Percentiles rank a stretch among this genome's conserved stretches.
phyloP scores from a whole-genome alignment of 2,888 invertebrate species.

The Stenurella melanura region DNA sequence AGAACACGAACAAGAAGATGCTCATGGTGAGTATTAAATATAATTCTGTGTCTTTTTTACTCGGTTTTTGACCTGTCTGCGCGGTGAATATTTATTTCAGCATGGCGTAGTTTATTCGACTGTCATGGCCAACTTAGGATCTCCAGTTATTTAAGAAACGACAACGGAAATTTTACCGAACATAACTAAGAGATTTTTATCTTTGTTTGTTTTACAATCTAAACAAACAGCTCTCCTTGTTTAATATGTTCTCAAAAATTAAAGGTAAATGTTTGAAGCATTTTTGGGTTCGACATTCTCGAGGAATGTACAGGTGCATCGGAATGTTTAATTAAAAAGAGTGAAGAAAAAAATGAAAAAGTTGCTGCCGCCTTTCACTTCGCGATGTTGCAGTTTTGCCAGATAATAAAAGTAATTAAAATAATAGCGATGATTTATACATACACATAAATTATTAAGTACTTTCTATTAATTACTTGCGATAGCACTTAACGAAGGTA shows the following conservation, averaged over 20 bases:
- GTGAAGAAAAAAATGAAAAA: slow-evolving; percentile 12
- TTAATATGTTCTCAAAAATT: slow-evolving; percentile 41
- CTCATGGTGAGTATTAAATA: slow-evolving; percentile 19
- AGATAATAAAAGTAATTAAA: slow-evolving; percentile 24
- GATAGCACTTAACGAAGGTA: slow-evolving; percentile 10
- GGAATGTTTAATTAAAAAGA: slow-evolving; percentile 25
- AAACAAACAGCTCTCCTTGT: slow-evolving; percentile 39
- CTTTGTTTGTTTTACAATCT: slow-evolving; percentile 44
- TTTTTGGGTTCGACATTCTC: slow-evolving; percentile 19
- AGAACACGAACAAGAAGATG: slow-evolving; percentile 11
- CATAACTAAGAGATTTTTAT: slow-evolving; percentile 45
- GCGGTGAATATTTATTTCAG: slow-evolving; percentile 26
- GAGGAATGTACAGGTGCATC: slow-evolving; percentile 29
- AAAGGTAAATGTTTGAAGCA: slow-evolving; percentile 35
- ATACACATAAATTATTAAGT: not conserved
- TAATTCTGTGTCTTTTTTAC: slow-evolving; percentile 32
- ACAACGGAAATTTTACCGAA: slow-evolving; percentile 42
- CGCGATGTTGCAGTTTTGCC: not conserved
- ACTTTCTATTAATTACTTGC: slow-evolving; percentile 18
- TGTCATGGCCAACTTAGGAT: slow-evolving; percentile 29
- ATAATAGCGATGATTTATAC: slow-evolving; percentile 24
- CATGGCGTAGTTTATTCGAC: slow-evolving; percentile 26
- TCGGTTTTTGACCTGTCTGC: slow-evolving; percentile 28
- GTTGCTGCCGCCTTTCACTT: slow-evolving; percentile 17
- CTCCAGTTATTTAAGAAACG: slow-evolving; percentile 37